Conservation (phyloP, 2,113 vertebrate genomes). For the Dromiciops gliroides region DNA sequence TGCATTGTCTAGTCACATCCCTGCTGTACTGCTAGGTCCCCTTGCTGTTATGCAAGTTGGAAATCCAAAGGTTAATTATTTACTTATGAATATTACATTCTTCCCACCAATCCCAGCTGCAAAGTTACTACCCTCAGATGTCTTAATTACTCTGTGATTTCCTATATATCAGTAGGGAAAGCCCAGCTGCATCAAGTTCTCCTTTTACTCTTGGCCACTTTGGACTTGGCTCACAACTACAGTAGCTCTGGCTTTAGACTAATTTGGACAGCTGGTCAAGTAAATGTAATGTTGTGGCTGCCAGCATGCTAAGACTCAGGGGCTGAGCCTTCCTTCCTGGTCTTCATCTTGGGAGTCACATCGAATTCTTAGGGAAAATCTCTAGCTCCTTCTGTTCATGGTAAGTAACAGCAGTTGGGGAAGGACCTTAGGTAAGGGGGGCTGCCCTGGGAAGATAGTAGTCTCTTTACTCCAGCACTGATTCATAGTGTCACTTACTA, state of each 20-base stretch:
- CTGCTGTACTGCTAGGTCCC: background rate
- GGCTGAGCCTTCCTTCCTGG: background rate
- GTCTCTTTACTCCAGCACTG: background rate
- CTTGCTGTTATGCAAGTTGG: background rate
- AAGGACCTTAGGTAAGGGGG: background rate
- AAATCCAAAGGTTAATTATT: background rate
- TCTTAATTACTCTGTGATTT: background rate
- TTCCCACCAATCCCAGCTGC: background rate
- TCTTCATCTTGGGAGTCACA: background rate
- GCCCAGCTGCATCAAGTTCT: constrained; percentile 1
- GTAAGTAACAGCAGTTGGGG: background rate
- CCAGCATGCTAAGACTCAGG: background rate
- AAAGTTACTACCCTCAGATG: background rate
- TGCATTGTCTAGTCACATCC: background rate
- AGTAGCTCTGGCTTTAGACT: constrained; percentile 27
- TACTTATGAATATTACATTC: background rate
- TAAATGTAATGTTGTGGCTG: constrained; percentile 34
- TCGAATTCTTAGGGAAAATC: background rate
- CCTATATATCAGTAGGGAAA: background rate
- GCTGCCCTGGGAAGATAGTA: background rate
- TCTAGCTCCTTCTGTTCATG: background rate
- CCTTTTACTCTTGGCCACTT: constrained; percentile 15
- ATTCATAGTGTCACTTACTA: background rate
- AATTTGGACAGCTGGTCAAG: constrained; percentile 57
- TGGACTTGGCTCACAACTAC: constrained; percentile 28